Evolutionary conservation across 1,140 invertebrate genomes (phyloP), one percentile per base, ranked within the genome.

Genomic region (Drosophila tani): DNA sequence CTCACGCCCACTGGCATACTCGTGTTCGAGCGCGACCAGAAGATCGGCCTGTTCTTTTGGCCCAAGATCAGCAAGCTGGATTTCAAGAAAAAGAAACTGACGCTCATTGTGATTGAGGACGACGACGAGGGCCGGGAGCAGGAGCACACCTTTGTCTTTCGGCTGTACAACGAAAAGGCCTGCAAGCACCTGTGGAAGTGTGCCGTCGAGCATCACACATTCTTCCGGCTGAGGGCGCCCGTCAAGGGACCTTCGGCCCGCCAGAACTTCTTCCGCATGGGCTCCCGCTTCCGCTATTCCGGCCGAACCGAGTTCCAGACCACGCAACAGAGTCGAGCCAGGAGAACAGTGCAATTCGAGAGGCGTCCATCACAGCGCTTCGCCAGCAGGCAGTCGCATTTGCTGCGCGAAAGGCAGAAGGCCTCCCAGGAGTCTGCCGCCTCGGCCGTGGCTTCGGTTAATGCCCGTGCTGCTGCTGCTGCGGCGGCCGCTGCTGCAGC

Each of bases 161-260:
- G 96, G 53, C 93, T 99, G 58, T 96, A 97, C 45, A 99, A 99
- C 92, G 98, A 99, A 93, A 99, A 99, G 92, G 98, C 99, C 0
- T 99, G 98, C 93, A 99, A 99, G 93, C 99, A 99, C 93, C 94
- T 99, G 68, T 99, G 99, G 99, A 99, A 99, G 93, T 99, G 99
- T 94, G 99, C 99, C 21, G 97, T 99, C 1, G 99, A 99, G 93
- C 98, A 99, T 94, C 99, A 99, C 93, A 97, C 98, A 0, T 99
- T 99, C 94, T 99, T 99, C 95, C 95, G 99, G 78, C 94, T 99
- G 15, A 95, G 97, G 73, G 97, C 97, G 29, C 97, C 98, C 0
- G 96, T 97, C 0, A 98, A 98, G 93, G 97, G 97, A 3, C 97
- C 96, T 0, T 97, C 96, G 21, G 96, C 96, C 0, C 94, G 97